Percentiles rank a stretch among this genome's conserved stretches.
Evolutionary conservation across 2,888 invertebrate species (phyloP).

Genomic region (Dolichomitus sp.): DNA sequence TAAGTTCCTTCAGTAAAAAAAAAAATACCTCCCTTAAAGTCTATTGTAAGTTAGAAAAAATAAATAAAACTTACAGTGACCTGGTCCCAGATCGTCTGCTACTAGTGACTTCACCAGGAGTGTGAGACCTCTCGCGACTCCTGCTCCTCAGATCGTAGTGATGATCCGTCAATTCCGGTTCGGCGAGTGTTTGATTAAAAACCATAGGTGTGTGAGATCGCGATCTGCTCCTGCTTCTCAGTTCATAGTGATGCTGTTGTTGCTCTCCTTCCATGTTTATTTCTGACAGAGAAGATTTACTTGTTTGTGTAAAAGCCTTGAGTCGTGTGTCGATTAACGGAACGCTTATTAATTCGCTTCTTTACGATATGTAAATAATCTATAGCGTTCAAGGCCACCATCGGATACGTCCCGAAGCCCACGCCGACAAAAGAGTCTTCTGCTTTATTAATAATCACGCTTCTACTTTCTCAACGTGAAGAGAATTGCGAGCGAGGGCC

Average conservation of each 20-base stretch:
- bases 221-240: constrained; percentile 82
- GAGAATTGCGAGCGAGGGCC: constrained; percentile 42
- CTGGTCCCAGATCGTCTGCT: constrained; percentile 78
- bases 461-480: constrained; percentile 19
- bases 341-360: constrained; percentile 1
- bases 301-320: background rate
- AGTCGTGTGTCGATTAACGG: background rate
- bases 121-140: constrained; percentile 82
- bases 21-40: no score
- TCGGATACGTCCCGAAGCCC: background rate
- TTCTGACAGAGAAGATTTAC: background rate
- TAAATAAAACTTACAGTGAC: constrained; percentile 73
- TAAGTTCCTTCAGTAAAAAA: no score
- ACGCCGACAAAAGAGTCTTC: background rate
- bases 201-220: constrained; percentile 82
- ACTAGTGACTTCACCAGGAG: constrained; percentile 80
- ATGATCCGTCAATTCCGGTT: constrained; percentile 77
- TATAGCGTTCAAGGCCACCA: constrained; percentile 49
- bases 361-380: constrained; percentile 19
- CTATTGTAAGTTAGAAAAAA: background rate
- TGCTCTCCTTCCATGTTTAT: constrained; percentile 79
- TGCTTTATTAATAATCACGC: constrained; percentile 20
- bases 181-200: constrained; percentile 67
- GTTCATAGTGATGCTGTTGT: constrained; percentile 80
- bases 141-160: constrained; percentile 80